A percentile compares a stretch with the other conserved stretches of the same genome.
Evolutionary conservation across 2,888 invertebrate species (phyloP).

Genomic region (Tachina lurida): DNA sequence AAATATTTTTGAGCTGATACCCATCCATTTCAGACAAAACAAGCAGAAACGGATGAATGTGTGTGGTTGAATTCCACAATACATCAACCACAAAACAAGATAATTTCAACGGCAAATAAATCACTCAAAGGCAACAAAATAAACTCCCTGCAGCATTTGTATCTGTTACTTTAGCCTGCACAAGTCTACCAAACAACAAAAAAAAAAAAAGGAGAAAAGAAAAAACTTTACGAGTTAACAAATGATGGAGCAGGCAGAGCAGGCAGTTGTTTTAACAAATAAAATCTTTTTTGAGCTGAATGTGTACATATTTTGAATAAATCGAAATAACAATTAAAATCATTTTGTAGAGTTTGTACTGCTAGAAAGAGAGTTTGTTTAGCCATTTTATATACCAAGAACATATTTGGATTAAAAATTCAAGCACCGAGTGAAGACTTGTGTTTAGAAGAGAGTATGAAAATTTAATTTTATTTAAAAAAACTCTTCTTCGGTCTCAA

Average conservation of each 20-base stretch:
- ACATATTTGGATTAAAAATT: too few species aligned
- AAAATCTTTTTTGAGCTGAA: constrained; percentile 4
- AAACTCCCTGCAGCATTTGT: constrained; percentile 64
- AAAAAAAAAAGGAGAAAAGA: neutral
- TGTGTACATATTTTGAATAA: neutral
- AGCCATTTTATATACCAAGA: too few species aligned
- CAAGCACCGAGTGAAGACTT: too few species aligned
- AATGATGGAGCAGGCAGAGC: neutral
- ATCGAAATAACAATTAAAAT: neutral
- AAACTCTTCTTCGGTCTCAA: too few species aligned
- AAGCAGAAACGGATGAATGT: constrained; percentile 66
- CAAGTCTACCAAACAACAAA: neutral
- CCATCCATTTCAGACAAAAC: constrained; percentile 71
- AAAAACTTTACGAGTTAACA: neutral
- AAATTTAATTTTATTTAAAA: too few species aligned
- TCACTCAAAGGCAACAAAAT: constrained; percentile 75
- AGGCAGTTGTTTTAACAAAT: constrained; percentile 28
- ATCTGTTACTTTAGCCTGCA: constrained; percentile 56
- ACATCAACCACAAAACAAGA: constrained; percentile 74
- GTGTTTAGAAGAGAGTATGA: too few species aligned
- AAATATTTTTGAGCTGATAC: constrained; percentile 49
- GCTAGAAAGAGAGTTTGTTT: too few species aligned
- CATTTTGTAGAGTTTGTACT: neutral
- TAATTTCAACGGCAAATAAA: constrained; percentile 81
- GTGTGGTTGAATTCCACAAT: constrained; percentile 49